phyloP scores from a whole-genome alignment of 2,797 vertebrate genomes.

The Coregonus suidteri region DNA sequence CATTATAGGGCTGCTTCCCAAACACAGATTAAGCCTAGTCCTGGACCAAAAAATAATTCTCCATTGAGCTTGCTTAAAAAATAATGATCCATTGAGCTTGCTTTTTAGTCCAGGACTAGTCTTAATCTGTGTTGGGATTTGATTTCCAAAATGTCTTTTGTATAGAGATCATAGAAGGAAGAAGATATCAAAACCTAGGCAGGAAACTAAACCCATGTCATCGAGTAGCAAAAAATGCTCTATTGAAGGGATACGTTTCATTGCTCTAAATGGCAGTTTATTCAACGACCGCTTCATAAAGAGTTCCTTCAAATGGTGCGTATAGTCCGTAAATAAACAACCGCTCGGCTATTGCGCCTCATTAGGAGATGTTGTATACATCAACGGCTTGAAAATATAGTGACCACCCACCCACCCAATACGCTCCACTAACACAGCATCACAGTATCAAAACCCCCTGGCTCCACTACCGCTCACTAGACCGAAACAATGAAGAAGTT shows the following conservation, averaged over 20 bases:
- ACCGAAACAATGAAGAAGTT: background rate
- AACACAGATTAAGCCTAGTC: too few species aligned
- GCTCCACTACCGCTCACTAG: background rate
- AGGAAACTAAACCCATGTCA: too few species aligned
- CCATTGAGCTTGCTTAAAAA: too few species aligned
- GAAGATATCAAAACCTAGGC: too few species aligned
- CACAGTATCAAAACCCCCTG: background rate
- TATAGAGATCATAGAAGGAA: too few species aligned
- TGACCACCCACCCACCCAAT: constrained; percentile 6
- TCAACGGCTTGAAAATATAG: background rate
- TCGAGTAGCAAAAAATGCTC: too few species aligned
- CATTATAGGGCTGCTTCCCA: too few species aligned
- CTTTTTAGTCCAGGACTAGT: too few species aligned
- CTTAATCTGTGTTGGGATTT: too few species aligned
- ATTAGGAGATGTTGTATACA: constrained; percentile 7
- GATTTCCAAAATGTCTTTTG: too few species aligned
- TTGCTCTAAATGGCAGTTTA: background rate
- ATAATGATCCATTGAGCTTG: too few species aligned
- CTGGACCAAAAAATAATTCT: too few species aligned
- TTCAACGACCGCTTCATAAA: background rate
- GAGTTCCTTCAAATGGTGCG: background rate
- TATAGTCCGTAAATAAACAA: background rate
- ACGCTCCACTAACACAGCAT: background rate
- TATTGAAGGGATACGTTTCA: background rate
- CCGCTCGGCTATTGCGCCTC: background rate